Evolutionary conservation across 64 coral and sea anemone species (phyloP), one percentile per base, ranked within the genome.

Genomic region (Pocillopora verrucosa): DNA sequence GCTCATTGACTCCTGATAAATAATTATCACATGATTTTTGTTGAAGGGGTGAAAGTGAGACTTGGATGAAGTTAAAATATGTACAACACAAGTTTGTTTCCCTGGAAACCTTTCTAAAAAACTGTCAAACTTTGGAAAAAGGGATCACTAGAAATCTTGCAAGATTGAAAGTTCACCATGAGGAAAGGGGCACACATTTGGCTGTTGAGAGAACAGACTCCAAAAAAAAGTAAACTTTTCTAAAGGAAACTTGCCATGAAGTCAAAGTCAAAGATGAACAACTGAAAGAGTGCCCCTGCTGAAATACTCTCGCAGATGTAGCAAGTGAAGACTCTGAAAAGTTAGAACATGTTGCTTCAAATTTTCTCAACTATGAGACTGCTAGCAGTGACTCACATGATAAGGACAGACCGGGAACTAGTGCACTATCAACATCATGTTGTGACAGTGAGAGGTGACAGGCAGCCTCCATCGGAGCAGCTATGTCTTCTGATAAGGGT

Each of bases 61-160:
- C 78, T 9, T 99, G 93, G 91, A 99, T 99, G 74, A 95, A 95
- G 80, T 80, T 84, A 38, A 99, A 99, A 63, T 99, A 99, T 51
- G 80, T 89, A 34, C 89, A 99, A 22, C 94, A 89, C 22, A 87
- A 89, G 16, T 99, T 85, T 91, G 91, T 93, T 24, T 91, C 79
- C 0, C 83, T 96, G 65, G 95, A 96, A 87, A 75, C 84, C 10
- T 96, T 96, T 72, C 61, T 96, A 36, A 62, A 73, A 25, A 93
- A 73, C 36, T 96, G 78, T 65, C 80, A 82, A 73, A 92, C 83
- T 67, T 77, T 96, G 24, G 89, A 96, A 67, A 86, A 85, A 78
- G 90, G 92, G 25, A 87, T 96, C 12, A 91, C 93, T 35, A 93
- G 72, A 64, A 96, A 93, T 26, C 92, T 96, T 38, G 95, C 95